A percentile compares a stretch with the other conserved stretches of the same genome.
phyloP scores from a whole-genome alignment of 2,113 vertebrate species.

The Ursus arctos region DNA sequence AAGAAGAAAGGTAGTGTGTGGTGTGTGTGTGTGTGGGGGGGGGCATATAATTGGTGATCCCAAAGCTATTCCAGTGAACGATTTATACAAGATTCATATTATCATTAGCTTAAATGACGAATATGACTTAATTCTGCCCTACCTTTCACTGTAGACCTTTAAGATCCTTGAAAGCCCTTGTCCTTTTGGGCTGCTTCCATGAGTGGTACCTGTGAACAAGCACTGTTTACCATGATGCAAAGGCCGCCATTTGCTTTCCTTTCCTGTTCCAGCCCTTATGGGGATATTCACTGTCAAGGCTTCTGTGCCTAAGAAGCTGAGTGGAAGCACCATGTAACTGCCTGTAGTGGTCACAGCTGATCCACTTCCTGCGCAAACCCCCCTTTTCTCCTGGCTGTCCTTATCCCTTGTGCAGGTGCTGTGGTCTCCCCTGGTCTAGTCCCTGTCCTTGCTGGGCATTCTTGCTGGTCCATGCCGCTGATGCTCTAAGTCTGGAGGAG shows the following conservation, averaged over 20 bases:
- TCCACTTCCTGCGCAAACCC: not conserved
- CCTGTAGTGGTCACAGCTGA: not conserved
- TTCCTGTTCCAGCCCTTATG: not conserved
- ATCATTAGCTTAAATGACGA: not conserved
- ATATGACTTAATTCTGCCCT: not conserved
- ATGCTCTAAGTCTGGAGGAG: not conserved
- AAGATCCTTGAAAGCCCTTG: not conserved
- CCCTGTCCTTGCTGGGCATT: not conserved
- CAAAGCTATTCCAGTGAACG: not conserved
- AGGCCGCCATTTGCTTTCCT: not conserved
- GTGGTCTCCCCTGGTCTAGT: not conserved
- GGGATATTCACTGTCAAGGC: not conserved
- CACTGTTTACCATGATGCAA: no score
- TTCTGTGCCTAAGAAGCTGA: not conserved
- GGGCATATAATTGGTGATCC: not conserved
- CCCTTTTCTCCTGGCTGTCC: not conserved
- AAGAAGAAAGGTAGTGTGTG: not conserved
- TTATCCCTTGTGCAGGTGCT: not conserved
- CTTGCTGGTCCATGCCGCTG: not conserved
- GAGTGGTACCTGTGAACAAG: not conserved
- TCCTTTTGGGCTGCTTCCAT: not conserved
- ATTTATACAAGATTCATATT: not conserved
- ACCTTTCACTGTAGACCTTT: not conserved
- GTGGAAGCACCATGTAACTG: not conserved
- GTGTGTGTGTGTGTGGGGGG: no score